Conservation (phyloP, 2,888 invertebrate species). For the Metalampra italica region DNA sequence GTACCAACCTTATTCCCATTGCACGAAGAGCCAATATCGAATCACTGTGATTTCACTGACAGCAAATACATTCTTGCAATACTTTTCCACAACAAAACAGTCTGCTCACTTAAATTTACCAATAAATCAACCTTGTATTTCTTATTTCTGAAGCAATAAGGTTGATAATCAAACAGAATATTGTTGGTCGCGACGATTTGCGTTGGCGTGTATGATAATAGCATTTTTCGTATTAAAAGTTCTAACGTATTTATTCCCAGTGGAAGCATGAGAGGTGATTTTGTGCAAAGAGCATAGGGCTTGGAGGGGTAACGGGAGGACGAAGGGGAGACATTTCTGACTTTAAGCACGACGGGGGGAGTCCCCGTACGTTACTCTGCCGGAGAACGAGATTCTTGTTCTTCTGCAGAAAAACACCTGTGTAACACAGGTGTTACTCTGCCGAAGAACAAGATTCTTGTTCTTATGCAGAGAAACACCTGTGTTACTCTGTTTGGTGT, state of each 20-base stretch:
- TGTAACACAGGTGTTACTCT: too few relatives aligned
- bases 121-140: not conserved
- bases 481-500: too few relatives aligned
- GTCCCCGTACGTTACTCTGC: too few relatives aligned
- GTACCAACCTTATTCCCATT: conserved; percentile 5
- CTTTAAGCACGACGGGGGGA: too few relatives aligned
- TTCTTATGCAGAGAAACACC: too few relatives aligned
- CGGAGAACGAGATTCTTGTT: too few relatives aligned
- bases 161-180: conserved; percentile 5
- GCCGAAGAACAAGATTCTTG: too few relatives aligned
- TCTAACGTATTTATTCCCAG: conserved; percentile 41
- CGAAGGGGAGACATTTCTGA: too few relatives aligned
- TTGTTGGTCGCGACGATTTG: not conserved
- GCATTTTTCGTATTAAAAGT: conserved; percentile 77
- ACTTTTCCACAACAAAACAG: conserved; percentile 24
- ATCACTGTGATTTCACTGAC: conserved; percentile 15
- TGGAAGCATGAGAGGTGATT: conserved; percentile 30
- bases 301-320: too few relatives aligned
- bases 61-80: conserved; percentile 14
- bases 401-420: too few relatives aligned
- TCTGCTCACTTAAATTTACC: not conserved
- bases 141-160: conserved; percentile 13
- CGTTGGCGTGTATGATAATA: conserved; percentile 52
- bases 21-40: conserved; percentile 9
- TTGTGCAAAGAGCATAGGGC: not conserved